phyloP scores from a whole-genome alignment of 2,113 vertebrate genomes.

The Setophaga petechia region DNA sequence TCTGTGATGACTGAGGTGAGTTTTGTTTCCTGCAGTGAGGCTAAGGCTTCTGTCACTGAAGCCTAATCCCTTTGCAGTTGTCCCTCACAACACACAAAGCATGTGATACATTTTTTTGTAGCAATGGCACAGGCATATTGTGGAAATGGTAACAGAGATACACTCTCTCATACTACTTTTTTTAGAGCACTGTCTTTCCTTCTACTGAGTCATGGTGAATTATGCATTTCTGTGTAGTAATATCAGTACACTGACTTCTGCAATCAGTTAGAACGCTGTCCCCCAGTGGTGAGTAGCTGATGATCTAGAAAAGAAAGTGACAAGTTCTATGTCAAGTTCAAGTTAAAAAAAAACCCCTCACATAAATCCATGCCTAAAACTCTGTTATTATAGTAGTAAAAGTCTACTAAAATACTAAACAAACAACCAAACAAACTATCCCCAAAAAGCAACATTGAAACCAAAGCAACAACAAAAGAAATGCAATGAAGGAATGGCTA shows the following conservation, averaged over 20 bases:
- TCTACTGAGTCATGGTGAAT: not conserved
- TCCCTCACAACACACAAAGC: not conserved
- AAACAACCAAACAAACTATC: accelerated
- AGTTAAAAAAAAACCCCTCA: not conserved
- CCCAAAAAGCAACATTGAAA: not conserved
- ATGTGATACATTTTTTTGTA: not conserved
- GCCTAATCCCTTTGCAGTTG: not conserved
- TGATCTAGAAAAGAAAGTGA: not conserved
- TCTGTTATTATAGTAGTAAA: not conserved
- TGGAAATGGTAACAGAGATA: not conserved
- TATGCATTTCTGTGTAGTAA: not conserved
- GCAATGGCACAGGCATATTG: not conserved
- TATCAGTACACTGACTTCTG: not conserved
- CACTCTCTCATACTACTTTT: accelerated
- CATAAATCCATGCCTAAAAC: not conserved
- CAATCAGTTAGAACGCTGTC: not conserved
- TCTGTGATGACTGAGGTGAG: not conserved
- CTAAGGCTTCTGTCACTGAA: not conserved
- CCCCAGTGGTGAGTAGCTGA: not conserved
- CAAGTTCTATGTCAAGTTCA: not conserved
- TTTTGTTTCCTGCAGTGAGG: not conserved
- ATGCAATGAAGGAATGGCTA: not conserved
- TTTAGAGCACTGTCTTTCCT: not conserved
- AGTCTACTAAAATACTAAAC: not conserved
- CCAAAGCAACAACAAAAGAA: not conserved